Base-by-base conservation (phyloP, 92 coral and sea anemone species). In the Phenganax subtilis region DNA sequence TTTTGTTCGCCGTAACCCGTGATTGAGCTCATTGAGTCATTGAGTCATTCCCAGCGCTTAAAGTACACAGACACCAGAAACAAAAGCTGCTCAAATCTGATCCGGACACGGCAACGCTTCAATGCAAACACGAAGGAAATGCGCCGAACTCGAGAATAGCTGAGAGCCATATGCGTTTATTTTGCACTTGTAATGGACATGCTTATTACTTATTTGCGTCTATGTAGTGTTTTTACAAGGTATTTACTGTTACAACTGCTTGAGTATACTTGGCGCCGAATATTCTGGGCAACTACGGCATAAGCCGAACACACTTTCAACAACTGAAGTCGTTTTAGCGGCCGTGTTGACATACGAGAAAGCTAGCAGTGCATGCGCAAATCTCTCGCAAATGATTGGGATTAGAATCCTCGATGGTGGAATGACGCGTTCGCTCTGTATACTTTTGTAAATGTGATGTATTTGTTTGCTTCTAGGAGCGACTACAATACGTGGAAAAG, bases 321-420 rank as follows among this genome's bases (percentile, higher is more conserved):
- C 83, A 79, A 65, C 74, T 63, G 83, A 12, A 54, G 83, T 57
- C 83, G 83, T 79, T 79, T 79, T 79, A 79, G 57, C 57, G 12
- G 27, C 56, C 56, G 83, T 79, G 83, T 79, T 79, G 83, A 79
- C 83, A 79, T 79, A 79, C 61, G 74, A 63, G 81, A 60, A 52
- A 59, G 54, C 17, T 31, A 57, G 81, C 54, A 31, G 47, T 37
- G 47, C 47, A 37, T 37, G 47, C 47, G 47, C 27, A 63, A 79
- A 37, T 57, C 57, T 70, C 30, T 63, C n/a, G 27, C 59, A 76
- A 57, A 59, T 76, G 3, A 15, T 27, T 11, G 51, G 25, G 69
- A 29, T 52, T 76, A 30, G 55, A 12, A 0, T 2, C 52, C 73
- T 37, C 73, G 52, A 51, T 68, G 30, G 47, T 3, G 67, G 67